Percentiles rank a stretch among this genome's conserved stretches.
phyloP scores from a whole-genome alignment of 1,140 invertebrate species.

The Cylas formicarius region DNA sequence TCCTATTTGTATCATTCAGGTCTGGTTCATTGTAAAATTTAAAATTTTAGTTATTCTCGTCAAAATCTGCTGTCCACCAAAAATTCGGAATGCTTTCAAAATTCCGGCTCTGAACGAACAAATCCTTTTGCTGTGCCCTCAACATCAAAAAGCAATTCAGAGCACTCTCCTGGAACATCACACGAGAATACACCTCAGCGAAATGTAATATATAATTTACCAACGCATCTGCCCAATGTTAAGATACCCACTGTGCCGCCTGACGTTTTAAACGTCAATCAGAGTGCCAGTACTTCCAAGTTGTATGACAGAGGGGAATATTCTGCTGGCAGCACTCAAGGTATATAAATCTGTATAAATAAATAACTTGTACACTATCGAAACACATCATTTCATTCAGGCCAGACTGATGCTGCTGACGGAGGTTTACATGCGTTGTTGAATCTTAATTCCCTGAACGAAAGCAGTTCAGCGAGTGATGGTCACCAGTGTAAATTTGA shows the following conservation, averaged over 20 bases:
- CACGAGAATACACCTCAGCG: conserved; percentile 31
- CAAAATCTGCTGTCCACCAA: conserved; percentile 77
- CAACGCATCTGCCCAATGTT: background rate
- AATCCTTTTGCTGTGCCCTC: conserved; percentile 30
- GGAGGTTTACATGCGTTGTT: conserved; percentile 2
- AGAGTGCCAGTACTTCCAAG: too few relatives aligned
- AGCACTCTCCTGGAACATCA: conserved; percentile 28
- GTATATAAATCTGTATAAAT: too few relatives aligned
- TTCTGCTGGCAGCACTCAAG: too few relatives aligned
- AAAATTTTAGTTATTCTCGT: conserved; percentile 63
- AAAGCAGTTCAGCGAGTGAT: conserved; percentile 12
- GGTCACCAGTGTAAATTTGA: too few relatives aligned
- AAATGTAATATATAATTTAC: background rate
- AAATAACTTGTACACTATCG: too few relatives aligned
- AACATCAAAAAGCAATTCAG: conserved; percentile 38
- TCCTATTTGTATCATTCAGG: conserved; percentile 1
- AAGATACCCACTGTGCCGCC: conserved; percentile 32
- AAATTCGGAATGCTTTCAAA: conserved; percentile 49
- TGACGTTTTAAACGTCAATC: conserved; percentile 49
- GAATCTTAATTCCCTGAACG: conserved; percentile 8
- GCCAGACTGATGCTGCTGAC: background rate
- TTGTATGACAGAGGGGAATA: too few relatives aligned
- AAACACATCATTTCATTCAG: too few relatives aligned
- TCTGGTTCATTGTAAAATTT: background rate
- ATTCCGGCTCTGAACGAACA: conserved; percentile 22